A percentile compares a stretch with the other conserved stretches of the same genome.
Conservation (phyloP, 2,113 vertebrate genomes). For the Glareola pratincola region DNA sequence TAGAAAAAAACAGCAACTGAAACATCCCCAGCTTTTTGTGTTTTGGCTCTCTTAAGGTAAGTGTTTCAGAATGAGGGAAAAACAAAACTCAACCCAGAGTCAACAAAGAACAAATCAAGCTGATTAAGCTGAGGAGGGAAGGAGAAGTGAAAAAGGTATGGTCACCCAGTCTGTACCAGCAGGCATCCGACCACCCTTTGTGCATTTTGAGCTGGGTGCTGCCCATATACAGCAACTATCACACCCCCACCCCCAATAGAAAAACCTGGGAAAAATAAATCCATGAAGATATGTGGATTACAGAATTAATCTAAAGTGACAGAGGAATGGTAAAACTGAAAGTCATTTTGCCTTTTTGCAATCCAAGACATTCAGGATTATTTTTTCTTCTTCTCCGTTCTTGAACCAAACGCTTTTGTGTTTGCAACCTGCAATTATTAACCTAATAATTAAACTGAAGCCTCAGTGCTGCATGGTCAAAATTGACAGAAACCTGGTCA, state of each 20-base stretch:
- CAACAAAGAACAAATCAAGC: not conserved
- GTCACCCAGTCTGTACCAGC: not conserved
- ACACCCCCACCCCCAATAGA: accelerated
- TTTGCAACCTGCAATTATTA: not conserved
- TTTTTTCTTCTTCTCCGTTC: not conserved
- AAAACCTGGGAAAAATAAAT: not conserved
- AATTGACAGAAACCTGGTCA: not conserved
- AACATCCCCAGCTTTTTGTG: constrained; percentile 5
- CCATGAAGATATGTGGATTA: accelerated
- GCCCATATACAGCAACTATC: accelerated
- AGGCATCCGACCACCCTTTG: not conserved
- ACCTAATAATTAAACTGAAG: not conserved
- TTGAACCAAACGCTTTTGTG: not conserved
- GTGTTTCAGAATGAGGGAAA: not conserved
- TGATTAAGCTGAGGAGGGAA: not conserved
- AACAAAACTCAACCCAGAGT: not conserved
- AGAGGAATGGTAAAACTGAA: not conserved
- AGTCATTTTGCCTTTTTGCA: not conserved
- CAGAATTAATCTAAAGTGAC: accelerated
- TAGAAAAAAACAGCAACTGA: not conserved
- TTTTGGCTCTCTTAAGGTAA: not conserved
- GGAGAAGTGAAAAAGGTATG: not conserved
- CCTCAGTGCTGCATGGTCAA: accelerated
- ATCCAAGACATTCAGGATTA: not conserved
- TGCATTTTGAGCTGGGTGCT: not conserved